A percentile compares a stretch with the other conserved stretches of the same genome.
Evolutionary conservation across 2,113 vertebrate species (phyloP).

Genomic region (Lanius ludovicianus): DNA sequence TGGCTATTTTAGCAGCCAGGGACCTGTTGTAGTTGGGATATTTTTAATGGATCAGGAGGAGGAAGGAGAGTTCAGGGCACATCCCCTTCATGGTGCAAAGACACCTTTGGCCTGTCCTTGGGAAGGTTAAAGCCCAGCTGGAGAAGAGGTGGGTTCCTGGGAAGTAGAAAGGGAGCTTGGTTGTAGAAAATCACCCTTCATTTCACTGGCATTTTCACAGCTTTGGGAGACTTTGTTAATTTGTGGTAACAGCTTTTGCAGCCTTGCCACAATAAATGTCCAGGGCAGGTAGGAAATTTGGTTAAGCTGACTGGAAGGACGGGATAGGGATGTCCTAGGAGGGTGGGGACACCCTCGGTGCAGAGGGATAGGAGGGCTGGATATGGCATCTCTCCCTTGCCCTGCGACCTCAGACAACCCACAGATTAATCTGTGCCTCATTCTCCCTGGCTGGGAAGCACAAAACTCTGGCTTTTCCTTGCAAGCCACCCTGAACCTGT

Average conservation of each 20-base stretch:
- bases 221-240: background rate
- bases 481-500: background rate
- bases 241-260: background rate
- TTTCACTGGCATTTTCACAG: slow-evolving; percentile 21
- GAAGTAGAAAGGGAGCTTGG: background rate
- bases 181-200: background rate
- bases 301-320: background rate
- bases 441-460: background rate
- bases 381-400: background rate
- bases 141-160: background rate
- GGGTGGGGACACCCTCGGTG: background rate
- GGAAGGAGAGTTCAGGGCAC: background rate
- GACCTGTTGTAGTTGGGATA: background rate
- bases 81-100: background rate
- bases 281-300: background rate
- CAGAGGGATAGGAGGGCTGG: background rate
- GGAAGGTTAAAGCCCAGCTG: background rate
- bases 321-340: background rate
- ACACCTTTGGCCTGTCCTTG: background rate
- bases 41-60: background rate
- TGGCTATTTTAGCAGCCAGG: background rate
- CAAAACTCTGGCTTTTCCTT: background rate
- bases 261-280: background rate
- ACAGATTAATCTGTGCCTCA: background rate
- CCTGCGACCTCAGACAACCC: background rate